Conservation (phyloP, 2,888 invertebrate genomes). For the Eilema griseolum region DNA sequence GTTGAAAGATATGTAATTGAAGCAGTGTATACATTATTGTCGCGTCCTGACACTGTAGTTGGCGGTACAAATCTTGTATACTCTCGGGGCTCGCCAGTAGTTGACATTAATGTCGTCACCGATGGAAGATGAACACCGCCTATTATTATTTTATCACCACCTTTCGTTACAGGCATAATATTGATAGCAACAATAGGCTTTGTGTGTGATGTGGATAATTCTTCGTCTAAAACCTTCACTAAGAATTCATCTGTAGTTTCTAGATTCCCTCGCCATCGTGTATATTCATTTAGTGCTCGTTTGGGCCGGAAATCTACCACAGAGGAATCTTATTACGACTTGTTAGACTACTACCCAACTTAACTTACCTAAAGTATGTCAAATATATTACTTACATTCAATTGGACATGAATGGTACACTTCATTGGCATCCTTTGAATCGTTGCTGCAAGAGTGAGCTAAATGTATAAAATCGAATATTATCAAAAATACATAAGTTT, state of each 20-base stretch:
- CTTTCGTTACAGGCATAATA: conserved; percentile 64
- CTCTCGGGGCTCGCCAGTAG: conserved; percentile 54
- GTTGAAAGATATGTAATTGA: conserved; percentile 8
- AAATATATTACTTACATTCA: conserved; percentile 63
- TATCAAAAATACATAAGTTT: conserved; percentile 75
- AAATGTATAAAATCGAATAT: conserved; percentile 71
- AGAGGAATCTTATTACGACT: conserved; percentile 4
- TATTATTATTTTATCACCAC: conserved; percentile 71
- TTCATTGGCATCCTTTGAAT: conserved; percentile 63
- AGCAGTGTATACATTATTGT: conserved; percentile 34
- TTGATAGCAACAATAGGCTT: conserved; percentile 72
- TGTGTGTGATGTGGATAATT: conserved; percentile 58
- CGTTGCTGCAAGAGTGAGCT: conserved; percentile 56
- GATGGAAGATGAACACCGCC: conserved; percentile 70
- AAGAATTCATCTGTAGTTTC: conserved; percentile 74
- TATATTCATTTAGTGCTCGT: conserved; percentile 73
- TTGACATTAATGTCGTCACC: conserved; percentile 39
- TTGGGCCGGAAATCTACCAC: conserved; percentile 69
- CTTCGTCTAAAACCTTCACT: conserved; percentile 82
- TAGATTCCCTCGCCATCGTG: conserved; percentile 72
- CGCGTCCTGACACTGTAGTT: conserved; percentile 52
- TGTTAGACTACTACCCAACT: not conserved
- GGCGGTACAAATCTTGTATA: conserved; percentile 76
- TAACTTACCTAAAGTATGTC: not conserved
- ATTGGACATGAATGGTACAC: conserved; percentile 62